Conservation (phyloP, 2,797 vertebrate species). For the Mormyrus hasselquistii region DNA sequence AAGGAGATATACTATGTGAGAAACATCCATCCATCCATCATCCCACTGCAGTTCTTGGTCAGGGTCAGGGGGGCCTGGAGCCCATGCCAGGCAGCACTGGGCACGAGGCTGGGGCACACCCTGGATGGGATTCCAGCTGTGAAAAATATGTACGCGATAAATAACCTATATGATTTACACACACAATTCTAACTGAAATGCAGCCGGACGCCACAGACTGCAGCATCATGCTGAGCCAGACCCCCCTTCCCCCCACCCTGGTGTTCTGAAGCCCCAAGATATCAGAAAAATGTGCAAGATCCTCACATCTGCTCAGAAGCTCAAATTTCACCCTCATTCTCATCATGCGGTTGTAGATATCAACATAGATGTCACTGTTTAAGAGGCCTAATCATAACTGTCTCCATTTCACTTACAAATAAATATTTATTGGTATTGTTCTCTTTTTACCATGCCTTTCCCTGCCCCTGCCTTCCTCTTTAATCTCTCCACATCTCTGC, state of each 20-base stretch:
- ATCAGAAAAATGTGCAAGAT: neutral
- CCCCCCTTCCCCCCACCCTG: neutral
- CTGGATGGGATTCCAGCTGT: neutral
- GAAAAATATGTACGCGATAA: neutral
- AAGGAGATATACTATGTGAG: neutral
- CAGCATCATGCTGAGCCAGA: neutral
- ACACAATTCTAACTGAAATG: neutral
- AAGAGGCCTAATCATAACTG: neutral
- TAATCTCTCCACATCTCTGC: constrained; percentile 54
- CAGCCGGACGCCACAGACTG: neutral
- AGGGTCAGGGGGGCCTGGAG: neutral
- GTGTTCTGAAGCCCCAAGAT: neutral
- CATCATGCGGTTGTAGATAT: neutral
- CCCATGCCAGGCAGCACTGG: neutral
- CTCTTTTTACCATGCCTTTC: constrained; percentile 31
- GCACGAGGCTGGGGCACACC: neutral
- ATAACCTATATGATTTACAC: neutral
- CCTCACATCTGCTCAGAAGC: neutral
- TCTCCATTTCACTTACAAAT: constrained; percentile 16
- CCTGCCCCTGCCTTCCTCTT: constrained; percentile 31
- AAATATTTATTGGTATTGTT: constrained; percentile 63
- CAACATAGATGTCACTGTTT: neutral
- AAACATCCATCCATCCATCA: neutral
- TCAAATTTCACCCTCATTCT: neutral
- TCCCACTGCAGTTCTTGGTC: neutral